Evolutionary conservation across 2,888 invertebrate genomes (phyloP), one percentile per base, ranked within the genome.

Genomic region (Loripinus fragilis): DNA sequence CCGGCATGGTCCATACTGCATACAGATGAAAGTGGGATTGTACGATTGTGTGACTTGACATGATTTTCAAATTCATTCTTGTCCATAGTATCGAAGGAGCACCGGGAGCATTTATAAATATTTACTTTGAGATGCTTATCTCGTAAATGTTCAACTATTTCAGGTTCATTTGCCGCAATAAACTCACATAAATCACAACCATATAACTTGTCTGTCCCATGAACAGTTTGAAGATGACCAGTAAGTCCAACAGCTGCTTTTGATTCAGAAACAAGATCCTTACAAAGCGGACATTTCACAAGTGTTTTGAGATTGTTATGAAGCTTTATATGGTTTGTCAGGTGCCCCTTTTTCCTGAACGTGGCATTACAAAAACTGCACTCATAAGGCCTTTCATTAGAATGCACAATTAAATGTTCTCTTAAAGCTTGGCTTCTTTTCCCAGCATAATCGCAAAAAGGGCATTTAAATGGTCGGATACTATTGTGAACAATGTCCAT

Each of bases 371-470:
- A 93, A 71, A 89, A 87, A 38, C 78, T 76, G 83, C 93, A 93
- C 68, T 89, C 88, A 81, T 83, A 93, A 5, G 93, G 93, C 15
- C 92, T 71, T 52, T 91, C 90, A 50, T 89, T 90, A 12, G 92
- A 91, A 75, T 93, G 93, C 10, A 93, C 92, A 0, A 93, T 88
- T 69, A 93, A 74, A 75, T 93, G 93, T 78, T 93, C 92, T 38
- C 91, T 86, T 55, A 93, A 76, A 1, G 93, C 90, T 77, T 93
- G 92, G 45, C 92, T 91, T 3, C 93, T 84, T 71, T 93, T 93
- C 5, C 93, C 92, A 35, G 93, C 92, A 75, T 93, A 93, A 78
- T 92, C 92, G 82, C 93, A 93, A 81, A 90, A 92, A 0, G 92
- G 92, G 78, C 93, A 93, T 76, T 92, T 92, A 78, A 88, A 93